Evolutionary conservation across 2,113 vertebrate genomes (phyloP).

Genomic region (Melanostigma gelatinosum): DNA sequence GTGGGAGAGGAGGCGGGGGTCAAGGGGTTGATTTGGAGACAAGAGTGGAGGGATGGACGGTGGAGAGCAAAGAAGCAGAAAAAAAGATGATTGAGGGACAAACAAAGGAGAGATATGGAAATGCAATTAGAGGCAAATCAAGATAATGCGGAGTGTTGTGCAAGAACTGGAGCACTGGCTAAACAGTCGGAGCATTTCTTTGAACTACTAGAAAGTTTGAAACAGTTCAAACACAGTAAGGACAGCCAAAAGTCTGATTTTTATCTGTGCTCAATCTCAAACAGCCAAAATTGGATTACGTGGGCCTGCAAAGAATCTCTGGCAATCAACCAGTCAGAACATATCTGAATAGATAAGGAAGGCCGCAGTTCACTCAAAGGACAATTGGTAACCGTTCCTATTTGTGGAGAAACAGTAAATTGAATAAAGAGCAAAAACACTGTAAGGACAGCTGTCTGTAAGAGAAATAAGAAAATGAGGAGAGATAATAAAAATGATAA

Average conservation of each 20-base stretch:
- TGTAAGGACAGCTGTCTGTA: neutral
- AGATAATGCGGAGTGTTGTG: constrained; percentile 30
- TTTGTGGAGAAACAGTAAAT: constrained; percentile 13
- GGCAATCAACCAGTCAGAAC: constrained; percentile 51
- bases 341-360: constrained; percentile 42
- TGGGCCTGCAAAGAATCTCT: constrained; percentile 49
- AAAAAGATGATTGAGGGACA: constrained; percentile 25
- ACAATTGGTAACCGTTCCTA: constrained; percentile 20
- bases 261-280: constrained; percentile 58
- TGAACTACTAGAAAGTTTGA: constrained; percentile 46
- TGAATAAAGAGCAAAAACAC: constrained; percentile 18
- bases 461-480: neutral
- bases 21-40: constrained; percentile 2
- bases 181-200: constrained; percentile 32
- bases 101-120: constrained; percentile 47
- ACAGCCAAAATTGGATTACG: constrained; percentile 58
- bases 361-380: constrained; percentile 43
- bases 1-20: constrained; percentile 16
- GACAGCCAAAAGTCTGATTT: constrained; percentile 46
- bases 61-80: constrained; percentile 19
- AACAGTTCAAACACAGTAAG: constrained; percentile 41
- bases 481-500: neutral
- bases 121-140: constrained; percentile 54
- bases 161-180: constrained; percentile 28
- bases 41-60: neutral